These are phyloP conservation scores for Aphis craccivora DNA, from an alignment of 1,140 invertebrate genomes.

Conservation along the genomic window DNA sequence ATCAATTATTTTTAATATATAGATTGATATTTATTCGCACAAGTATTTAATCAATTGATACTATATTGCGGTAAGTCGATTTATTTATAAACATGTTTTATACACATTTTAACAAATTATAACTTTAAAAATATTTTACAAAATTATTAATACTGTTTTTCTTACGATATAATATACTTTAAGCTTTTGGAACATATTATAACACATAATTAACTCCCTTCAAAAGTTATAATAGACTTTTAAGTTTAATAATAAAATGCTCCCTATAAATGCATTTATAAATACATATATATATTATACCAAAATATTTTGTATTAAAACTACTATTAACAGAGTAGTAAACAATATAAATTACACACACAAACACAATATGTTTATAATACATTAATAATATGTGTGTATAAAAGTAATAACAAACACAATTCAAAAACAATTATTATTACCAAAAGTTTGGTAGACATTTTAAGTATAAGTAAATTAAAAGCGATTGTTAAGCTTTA, in stretches of 20 bases:
- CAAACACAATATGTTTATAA: background rate
- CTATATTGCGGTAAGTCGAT: background rate
- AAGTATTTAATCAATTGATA: background rate
- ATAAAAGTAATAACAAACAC: slow-evolving; percentile 1
- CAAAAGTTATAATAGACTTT: background rate
- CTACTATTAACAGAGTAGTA: background rate
- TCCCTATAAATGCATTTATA: background rate
- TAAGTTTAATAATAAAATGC: slow-evolving; percentile 3
- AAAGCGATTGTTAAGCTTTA: background rate
- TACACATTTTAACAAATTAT: background rate
- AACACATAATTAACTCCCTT: slow-evolving; percentile 1
- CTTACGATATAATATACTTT: background rate
- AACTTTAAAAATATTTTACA: background rate
- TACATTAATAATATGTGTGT: background rate
- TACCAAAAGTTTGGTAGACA: background rate
- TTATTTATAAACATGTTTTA: background rate
- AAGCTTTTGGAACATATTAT: background rate
- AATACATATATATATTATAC: background rate
- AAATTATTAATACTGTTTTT: background rate
- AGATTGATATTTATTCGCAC: background rate
- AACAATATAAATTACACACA: background rate
- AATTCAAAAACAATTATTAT: slow-evolving; percentile 20
- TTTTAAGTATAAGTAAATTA: background rate
- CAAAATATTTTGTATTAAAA: background rate
- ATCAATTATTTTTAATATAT: background rate